Evolutionary conservation across 2,888 invertebrate genomes (phyloP).

Genomic region (Branchinecta sandiegonensis): DNA sequence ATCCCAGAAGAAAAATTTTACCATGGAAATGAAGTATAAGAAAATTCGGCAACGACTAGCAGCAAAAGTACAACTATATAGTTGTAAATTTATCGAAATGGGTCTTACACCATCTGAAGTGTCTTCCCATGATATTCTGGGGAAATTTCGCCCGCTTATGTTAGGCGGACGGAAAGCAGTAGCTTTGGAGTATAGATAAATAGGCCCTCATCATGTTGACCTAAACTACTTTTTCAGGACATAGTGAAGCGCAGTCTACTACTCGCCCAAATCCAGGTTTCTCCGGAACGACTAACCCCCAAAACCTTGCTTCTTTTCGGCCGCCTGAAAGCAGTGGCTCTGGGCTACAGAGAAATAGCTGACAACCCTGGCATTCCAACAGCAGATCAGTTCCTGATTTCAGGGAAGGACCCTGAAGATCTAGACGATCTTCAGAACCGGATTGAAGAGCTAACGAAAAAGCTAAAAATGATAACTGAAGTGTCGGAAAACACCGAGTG

Average conservation of each 20-base stretch:
- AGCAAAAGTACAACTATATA: no score
- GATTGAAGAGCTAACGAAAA: neutral
- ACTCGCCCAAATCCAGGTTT: neutral
- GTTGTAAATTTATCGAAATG: no score
- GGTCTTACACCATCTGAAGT: no score
- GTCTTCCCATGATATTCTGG: no score
- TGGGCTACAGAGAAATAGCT: neutral
- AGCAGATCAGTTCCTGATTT: neutral
- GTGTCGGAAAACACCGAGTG: no score
- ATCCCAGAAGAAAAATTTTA: no score
- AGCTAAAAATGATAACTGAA: neutral
- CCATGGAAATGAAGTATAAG: no score
- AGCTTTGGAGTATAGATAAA: no score
- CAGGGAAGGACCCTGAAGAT: neutral
- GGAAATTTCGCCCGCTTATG: no score
- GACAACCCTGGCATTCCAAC: neutral
- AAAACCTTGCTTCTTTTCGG: neutral
- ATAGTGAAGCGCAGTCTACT: conserved; percentile 1
- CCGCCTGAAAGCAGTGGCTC: neutral
- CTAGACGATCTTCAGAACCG: neutral
- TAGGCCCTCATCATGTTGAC: no score
- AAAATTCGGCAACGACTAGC: no score
- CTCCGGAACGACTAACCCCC: neutral
- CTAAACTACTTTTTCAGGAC: neutral
- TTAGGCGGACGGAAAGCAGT: no score